Evolutionary conservation across 2,888 invertebrate species (phyloP).

Genomic region (Ophion ellenae): DNA sequence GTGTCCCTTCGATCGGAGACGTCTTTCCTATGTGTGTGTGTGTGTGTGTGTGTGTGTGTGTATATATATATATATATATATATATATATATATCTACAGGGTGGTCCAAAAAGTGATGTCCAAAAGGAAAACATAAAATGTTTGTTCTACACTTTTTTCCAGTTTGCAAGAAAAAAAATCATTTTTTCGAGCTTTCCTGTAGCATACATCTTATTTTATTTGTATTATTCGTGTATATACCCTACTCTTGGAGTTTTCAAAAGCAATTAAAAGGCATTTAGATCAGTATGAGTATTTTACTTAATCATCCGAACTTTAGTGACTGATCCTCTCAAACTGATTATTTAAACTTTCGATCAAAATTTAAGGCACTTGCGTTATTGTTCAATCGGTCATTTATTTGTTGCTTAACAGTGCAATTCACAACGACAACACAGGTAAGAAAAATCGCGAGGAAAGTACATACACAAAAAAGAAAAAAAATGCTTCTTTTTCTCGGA

Average conservation of each 20-base stretch:
- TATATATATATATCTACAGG: background rate
- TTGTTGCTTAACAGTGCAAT: background rate
- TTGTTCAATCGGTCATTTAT: background rate
- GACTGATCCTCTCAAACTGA: background rate
- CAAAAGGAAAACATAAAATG: too few species aligned
- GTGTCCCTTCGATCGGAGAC: slow-evolving; percentile 72
- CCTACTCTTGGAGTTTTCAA: background rate
- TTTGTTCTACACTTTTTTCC: background rate
- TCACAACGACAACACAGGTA: background rate
- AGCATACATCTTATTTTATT: background rate
- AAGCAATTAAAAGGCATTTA: background rate
- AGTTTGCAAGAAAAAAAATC: background rate
- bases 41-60: too few species aligned
- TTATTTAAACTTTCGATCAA: background rate
- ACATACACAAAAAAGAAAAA: background rate
- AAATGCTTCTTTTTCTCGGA: too few species aligned
- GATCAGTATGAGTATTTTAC: background rate
- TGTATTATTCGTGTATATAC: background rate
- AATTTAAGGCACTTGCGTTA: too few species aligned
- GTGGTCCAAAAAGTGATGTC: background rate
- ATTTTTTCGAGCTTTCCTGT: background rate
- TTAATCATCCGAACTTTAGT: background rate
- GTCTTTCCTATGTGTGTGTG: slow-evolving; percentile 4
- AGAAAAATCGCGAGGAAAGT: background rate
- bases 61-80: background rate